Evolutionary conservation across 2,888 invertebrate species (phyloP).

Genomic region (Cerastis rubricosa): DNA sequence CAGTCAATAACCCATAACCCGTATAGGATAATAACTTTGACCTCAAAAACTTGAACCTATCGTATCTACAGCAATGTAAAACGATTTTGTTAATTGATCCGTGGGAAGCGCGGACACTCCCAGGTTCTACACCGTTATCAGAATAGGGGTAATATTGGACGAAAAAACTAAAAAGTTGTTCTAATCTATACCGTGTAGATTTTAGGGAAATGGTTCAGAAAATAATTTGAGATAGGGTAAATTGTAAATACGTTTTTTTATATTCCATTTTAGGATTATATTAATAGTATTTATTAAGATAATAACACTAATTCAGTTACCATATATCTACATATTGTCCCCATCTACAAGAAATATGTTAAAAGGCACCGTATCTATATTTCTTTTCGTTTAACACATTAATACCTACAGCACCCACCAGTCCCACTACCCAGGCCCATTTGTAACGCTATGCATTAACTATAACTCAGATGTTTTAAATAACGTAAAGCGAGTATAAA

Average conservation of each 20-base stretch:
- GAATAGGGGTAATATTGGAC: slow-evolving; percentile 18
- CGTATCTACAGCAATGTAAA: slow-evolving; percentile 33
- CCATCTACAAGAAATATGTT: slow-evolving; percentile 2
- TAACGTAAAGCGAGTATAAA: slow-evolving; percentile 24
- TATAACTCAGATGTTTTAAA: slow-evolving; percentile 34
- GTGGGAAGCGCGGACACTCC: slow-evolving; percentile 47
- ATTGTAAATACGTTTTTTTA: slow-evolving; percentile 1
- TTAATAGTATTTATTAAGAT: slow-evolving; percentile 2
- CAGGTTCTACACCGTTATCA: slow-evolving; percentile 25
- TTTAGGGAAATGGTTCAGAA: neutral
- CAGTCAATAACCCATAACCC: slow-evolving; percentile 9
- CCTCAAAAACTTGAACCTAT: slow-evolving; percentile 22
- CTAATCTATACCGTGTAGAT: neutral
- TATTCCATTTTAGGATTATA: slow-evolving; percentile 1
- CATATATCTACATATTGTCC: slow-evolving; percentile 1
- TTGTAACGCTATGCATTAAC: slow-evolving; percentile 9
- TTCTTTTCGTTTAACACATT: slow-evolving; percentile 8
- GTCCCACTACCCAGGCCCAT: neutral
- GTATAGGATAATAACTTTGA: slow-evolving; percentile 5
- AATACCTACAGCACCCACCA: neutral
- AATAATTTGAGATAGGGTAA: slow-evolving; percentile 6
- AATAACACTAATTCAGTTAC: slow-evolving; percentile 35
- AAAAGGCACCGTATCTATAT: slow-evolving; percentile 1
- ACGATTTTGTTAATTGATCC: slow-evolving; percentile 43
- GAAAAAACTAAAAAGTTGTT: slow-evolving; percentile 12